Percentiles rank a stretch among this genome's conserved stretches.
Evolutionary conservation across 2,113 vertebrate species (phyloP).

Genomic region (Psittacus erithacus): DNA sequence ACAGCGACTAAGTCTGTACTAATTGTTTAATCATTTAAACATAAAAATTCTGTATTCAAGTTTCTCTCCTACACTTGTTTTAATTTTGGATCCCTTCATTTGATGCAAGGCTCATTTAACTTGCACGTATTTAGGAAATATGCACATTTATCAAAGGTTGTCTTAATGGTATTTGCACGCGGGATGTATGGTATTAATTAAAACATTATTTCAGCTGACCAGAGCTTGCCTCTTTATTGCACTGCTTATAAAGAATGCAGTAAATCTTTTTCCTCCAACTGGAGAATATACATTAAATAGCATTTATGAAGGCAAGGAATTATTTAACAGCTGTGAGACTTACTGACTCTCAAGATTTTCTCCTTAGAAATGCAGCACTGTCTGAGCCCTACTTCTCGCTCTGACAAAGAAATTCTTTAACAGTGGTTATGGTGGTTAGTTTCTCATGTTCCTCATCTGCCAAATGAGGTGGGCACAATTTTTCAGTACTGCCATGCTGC

Average conservation of each 20-base stretch:
- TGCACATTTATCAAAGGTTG: conserved; percentile 49
- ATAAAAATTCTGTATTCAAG: conserved; percentile 3
- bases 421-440: background rate
- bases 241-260: conserved; percentile 4
- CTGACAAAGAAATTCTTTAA: background rate
- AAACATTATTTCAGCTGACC: conserved; percentile 59
- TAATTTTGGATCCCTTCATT: conserved; percentile 44
- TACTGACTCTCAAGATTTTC: background rate
- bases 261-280: background rate
- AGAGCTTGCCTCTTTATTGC: conserved; percentile 13
- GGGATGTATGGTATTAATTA: conserved; percentile 34
- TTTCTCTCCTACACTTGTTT: conserved; percentile 26
- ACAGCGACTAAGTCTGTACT: background rate
- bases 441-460: background rate
- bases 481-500: background rate
- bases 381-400: background rate
- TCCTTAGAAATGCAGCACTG: background rate
- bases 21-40: conserved; percentile 24
- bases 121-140: conserved; percentile 9
- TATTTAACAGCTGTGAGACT: conserved; percentile 14
- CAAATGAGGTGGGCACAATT: background rate
- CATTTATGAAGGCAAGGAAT: conserved; percentile 29
- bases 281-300: background rate
- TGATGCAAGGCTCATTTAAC: conserved; percentile 43
- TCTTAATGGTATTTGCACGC: conserved; percentile 39